Evolutionary conservation across 2,113 vertebrate genomes (phyloP).

Genomic region (Amphiprion ocellaris): DNA sequence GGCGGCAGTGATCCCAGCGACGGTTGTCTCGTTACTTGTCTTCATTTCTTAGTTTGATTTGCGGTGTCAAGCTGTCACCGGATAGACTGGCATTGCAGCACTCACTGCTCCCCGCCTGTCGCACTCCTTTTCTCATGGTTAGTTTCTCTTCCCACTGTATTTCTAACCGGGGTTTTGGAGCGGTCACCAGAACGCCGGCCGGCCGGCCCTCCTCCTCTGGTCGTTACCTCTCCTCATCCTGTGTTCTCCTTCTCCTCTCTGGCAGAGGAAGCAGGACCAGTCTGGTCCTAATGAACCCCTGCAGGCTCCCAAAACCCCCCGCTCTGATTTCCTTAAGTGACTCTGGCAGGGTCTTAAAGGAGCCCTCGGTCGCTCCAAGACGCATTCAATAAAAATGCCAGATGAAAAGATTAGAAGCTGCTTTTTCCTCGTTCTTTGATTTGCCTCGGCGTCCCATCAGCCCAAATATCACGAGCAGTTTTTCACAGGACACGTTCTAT

Average conservation of each 20-base stretch:
- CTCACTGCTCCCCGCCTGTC: constrained; percentile 41
- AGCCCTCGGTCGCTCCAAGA: constrained; percentile 64
- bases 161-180: constrained; percentile 36
- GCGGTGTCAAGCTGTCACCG: constrained; percentile 73
- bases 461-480: constrained; percentile 59
- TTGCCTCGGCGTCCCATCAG: constrained; percentile 51
- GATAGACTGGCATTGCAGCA: constrained; percentile 58
- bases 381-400: constrained; percentile 83
- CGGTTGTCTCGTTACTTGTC: constrained; percentile 76
- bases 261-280: constrained; percentile 75
- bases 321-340: constrained; percentile 83
- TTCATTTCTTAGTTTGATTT: constrained; percentile 77
- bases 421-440: constrained; percentile 69
- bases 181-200: constrained; percentile 40
- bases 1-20: constrained; percentile 69
- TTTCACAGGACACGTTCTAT: constrained; percentile 49
- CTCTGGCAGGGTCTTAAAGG: constrained; percentile 81
- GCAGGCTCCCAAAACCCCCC: constrained; percentile 74
- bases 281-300: constrained; percentile 84
- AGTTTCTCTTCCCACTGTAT: constrained; percentile 61
- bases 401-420: constrained; percentile 79
- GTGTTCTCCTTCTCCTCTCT: constrained; percentile 69
- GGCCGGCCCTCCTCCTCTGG: constrained; percentile 38
- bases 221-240: constrained; percentile 58
- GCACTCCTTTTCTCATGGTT: constrained; percentile 33